A percentile compares a stretch with the other conserved stretches of the same genome.
These are phyloP conservation scores for Periphyllus acericola DNA, from an alignment of 2,888 invertebrate species.

Conservation along the genomic window DNA sequence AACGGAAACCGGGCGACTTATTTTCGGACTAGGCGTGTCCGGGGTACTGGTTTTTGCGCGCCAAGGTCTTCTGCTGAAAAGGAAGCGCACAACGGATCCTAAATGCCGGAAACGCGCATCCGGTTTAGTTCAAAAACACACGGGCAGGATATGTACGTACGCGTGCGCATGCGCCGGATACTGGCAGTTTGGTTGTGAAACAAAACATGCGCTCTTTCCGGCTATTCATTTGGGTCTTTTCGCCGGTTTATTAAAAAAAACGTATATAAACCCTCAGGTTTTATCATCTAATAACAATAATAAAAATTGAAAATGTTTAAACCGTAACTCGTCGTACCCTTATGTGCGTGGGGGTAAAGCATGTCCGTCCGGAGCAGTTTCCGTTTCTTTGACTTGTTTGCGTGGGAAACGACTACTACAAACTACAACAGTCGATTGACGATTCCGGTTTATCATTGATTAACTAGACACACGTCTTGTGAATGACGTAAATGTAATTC, in stretches of 20 bases:
- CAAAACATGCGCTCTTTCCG: slow-evolving; percentile 56
- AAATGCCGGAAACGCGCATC: slow-evolving; percentile 58
- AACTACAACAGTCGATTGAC: slow-evolving; percentile 27
- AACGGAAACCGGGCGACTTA: slow-evolving; percentile 58
- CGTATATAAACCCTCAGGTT: slow-evolving; percentile 20
- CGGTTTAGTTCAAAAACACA: slow-evolving; percentile 53
- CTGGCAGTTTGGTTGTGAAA: slow-evolving; percentile 53
- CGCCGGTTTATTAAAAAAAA: slow-evolving; percentile 9
- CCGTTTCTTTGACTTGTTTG: slow-evolving; percentile 37
- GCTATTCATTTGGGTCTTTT: slow-evolving; percentile 54
- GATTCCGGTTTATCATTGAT: slow-evolving; percentile 51
- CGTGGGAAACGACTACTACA: slow-evolving; percentile 39
- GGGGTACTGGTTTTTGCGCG: slow-evolving; percentile 54
- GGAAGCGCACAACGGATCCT: slow-evolving; percentile 46
- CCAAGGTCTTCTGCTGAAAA: slow-evolving; percentile 47
- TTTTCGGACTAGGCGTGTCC: slow-evolving; percentile 60
- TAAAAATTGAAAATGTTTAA: slow-evolving; percentile 22
- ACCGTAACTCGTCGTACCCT: slow-evolving; percentile 7
- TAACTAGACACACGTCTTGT: slow-evolving; percentile 16
- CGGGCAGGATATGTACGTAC: slow-evolving; percentile 45
- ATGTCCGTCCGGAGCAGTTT: slow-evolving; percentile 28
- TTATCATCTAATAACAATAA: slow-evolving; percentile 23
- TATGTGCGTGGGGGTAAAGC: slow-evolving; percentile 25
- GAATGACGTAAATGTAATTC: slow-evolving; percentile 51
- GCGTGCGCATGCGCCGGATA: slow-evolving; percentile 48